These are phyloP conservation scores for Gnathonemus longibarbis DNA, from an alignment of 2,113 vertebrate species.

Conservation along the genomic window DNA sequence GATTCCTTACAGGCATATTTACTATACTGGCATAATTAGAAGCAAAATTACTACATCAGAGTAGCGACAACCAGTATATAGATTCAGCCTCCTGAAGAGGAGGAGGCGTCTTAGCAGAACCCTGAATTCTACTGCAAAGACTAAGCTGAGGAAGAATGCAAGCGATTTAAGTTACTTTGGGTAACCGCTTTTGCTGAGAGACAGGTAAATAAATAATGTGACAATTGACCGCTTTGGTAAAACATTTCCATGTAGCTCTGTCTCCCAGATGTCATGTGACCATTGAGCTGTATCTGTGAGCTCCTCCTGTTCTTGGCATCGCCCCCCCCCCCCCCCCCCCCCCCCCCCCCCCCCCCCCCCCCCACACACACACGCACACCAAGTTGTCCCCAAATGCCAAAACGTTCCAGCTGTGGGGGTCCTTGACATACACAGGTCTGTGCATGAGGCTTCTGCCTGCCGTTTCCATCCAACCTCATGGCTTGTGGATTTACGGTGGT, in stretches of 20 bases:
- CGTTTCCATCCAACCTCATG: neutral
- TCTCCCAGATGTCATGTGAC: neutral
- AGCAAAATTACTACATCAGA: neutral
- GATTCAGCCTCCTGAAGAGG: neutral
- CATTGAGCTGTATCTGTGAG: neutral
- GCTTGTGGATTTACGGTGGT: neutral
- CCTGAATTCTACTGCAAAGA: neutral
- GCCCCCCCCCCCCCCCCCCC: too few species aligned
- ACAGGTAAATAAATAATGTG: neutral
- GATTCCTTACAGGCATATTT: neutral
- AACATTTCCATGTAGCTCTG: neutral
- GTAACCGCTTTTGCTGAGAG: neutral
- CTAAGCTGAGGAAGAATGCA: neutral
- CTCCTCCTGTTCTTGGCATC: neutral
- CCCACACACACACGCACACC: neutral
- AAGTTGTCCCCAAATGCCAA: neutral
- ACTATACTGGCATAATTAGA: neutral
- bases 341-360: rapidly evolving
- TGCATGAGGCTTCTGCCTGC: neutral
- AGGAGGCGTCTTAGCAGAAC: neutral
- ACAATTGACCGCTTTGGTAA: neutral
- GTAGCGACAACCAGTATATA: neutral
- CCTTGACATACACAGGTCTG: neutral
- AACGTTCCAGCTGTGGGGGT: neutral
- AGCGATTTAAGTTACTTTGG: neutral